Conservation (phyloP, 2,797 vertebrate genomes). For the Ambastaia sidthimunki region DNA sequence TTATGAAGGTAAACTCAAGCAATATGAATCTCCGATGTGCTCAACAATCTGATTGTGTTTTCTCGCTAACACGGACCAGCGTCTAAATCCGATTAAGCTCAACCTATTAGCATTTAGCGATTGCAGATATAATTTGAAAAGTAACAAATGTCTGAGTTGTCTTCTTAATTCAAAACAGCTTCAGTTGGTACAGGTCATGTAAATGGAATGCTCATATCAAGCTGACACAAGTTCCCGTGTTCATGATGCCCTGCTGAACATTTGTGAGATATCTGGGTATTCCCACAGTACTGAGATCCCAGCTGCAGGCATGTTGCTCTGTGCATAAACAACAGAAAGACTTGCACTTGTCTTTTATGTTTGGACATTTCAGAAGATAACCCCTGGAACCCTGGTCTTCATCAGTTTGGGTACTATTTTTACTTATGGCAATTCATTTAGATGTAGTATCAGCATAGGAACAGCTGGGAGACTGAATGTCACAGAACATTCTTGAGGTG, state of each 20-base stretch:
- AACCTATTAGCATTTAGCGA: slow-evolving; percentile 16
- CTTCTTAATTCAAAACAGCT: slow-evolving; percentile 3
- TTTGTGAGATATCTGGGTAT: slow-evolving; percentile 43
- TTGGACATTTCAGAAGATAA: slow-evolving; percentile 13
- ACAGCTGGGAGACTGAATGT: background rate
- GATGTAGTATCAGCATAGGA: background rate
- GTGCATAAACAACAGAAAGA: slow-evolving; percentile 20
- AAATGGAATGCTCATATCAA: slow-evolving; percentile 41
- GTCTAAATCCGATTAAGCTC: slow-evolving; percentile 27
- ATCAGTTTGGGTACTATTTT: background rate
- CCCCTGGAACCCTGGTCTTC: slow-evolving; percentile 8
- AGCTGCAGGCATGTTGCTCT: slow-evolving; percentile 16
- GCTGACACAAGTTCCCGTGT: slow-evolving; percentile 27
- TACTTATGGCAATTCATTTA: background rate
- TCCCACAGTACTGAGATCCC: slow-evolving; percentile 28
- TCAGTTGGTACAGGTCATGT: slow-evolving; percentile 18
- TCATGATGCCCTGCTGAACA: slow-evolving; percentile 35
- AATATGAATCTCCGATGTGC: slow-evolving; percentile 47
- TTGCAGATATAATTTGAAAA: slow-evolving; percentile 24
- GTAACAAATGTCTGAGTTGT: slow-evolving; percentile 1
- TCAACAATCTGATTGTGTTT: slow-evolving; percentile 44
- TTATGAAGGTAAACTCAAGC: slow-evolving; percentile 47
- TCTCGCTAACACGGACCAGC: slow-evolving; percentile 15
- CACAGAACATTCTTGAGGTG: background rate
- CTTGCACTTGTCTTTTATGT: slow-evolving; percentile 2